phyloP scores from a whole-genome alignment of 92 coral and sea anemone species.

The Bergia puertoricense region DNA sequence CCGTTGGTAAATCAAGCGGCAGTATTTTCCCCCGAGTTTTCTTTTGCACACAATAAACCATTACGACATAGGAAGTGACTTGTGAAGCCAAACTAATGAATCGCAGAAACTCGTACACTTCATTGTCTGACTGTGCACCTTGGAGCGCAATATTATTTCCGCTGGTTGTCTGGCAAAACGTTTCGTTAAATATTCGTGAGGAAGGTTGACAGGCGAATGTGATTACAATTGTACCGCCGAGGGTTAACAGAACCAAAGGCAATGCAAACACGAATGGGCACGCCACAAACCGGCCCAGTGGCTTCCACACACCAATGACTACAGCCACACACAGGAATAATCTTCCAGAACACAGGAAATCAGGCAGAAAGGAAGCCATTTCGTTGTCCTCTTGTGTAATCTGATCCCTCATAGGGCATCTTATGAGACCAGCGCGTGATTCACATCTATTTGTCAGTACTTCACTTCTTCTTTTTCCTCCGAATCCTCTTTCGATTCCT shows the following conservation, averaged over 20 bases:
- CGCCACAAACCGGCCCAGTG: constrained; percentile 3
- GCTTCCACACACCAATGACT: constrained; percentile 38
- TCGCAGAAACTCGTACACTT: constrained; percentile 30
- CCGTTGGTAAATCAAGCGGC: constrained; percentile 28
- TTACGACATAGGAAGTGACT: constrained; percentile 32
- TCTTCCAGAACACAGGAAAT: constrained; percentile 22
- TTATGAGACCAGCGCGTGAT: background rate
- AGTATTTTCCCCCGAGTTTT: background rate
- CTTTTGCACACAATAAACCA: constrained; percentile 24
- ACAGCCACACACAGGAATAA: constrained; percentile 37
- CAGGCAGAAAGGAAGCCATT: constrained; percentile 10
- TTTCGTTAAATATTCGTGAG: background rate
- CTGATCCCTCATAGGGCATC: constrained; percentile 34
- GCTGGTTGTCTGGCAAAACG: constrained; percentile 47
- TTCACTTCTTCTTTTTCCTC: background rate
- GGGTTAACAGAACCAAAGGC: constrained; percentile 20
- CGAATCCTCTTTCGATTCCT: background rate
- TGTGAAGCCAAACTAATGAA: constrained; percentile 30
- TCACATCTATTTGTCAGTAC: background rate
- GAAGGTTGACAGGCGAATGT: constrained; percentile 35
- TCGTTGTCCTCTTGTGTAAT: constrained; percentile 3
- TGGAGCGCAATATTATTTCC: constrained; percentile 3
- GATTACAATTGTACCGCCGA: constrained; percentile 25
- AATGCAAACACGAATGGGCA: constrained; percentile 8
- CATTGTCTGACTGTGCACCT: background rate